Base-by-base conservation (phyloP, 2,113 vertebrate genomes). In the Neotoma lepida region DNA sequence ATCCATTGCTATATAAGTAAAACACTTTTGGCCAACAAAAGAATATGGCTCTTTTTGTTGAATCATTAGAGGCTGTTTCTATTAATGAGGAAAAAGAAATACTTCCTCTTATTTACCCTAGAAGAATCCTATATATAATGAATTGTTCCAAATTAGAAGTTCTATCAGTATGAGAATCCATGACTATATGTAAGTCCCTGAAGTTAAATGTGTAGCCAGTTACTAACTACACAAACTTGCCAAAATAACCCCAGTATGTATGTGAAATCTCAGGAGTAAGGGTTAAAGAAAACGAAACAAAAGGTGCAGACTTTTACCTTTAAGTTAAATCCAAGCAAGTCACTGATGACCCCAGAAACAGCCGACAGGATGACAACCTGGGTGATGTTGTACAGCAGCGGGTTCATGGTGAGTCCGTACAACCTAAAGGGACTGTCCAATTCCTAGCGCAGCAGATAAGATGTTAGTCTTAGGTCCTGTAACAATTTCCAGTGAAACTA, bases 301-400 rank as follows among this genome's bases (percentile, higher is more conserved):
- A 22, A 22, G 20, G 24, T 78, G 33, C 24, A 89, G 54, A 44
- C 15, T 88, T 86, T 97, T 90, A 99, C 99, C 99, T 99, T 99
- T 95, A 99, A 98, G 97, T 99, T 99, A 98, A 99, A 99, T 66
- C 99, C 99, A 97, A 99, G 98, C 80, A 99, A 98, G 98, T 99
- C 99, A 88, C 99, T 99, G 97, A 99, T 99, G 96, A 99, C 99
- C 41, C 99, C 99, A 1, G 99, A 99, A 97, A 99, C 99, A 7
- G 99, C 99, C 1, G 99, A 99, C 96, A 99, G 97, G 97, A 99
- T 99, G 97, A 99, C 99, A 97, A 99, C 99, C 94, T 99, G 99
- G 68, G 99, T 99, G 97, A 99, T 99, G 97, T 99, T 99, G 98
- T 99, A 99, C 91, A 99, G 99, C 94, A 99, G 98, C 35, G 99